Base-by-base conservation (phyloP, 2,888 invertebrate species). In the Dolichopus griseipennis region DNA sequence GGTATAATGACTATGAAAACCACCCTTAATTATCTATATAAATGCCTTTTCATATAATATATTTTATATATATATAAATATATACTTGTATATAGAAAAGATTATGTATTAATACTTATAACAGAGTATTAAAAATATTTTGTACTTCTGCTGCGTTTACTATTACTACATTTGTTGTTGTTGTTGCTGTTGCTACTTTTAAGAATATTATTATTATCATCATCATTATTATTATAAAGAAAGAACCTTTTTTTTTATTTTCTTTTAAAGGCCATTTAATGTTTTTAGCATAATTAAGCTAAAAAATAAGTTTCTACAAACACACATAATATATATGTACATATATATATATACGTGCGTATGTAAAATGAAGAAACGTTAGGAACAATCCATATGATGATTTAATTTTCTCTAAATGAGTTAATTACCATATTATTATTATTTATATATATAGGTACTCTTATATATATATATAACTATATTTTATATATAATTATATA, bases 1-100 rank as follows among this genome's bases (percentile, higher is more conserved):
- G 78, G 78, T 69, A 78, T 78, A 79, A 79, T 79, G 78, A 78
- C 78, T 77, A 79, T 79, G 79, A 79, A 79, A 79, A 79, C 78
- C 78, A 79, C 76, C 77, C 78, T 79, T 79, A 79, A 79, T 79
- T 79, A 79, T 79, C 27, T 63, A 62, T 52, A 63, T 63, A 61
- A 61, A 27, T 27, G 27, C 63, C 63, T 1, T 63, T 27, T 27
- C 1, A 27, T 9, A 22, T 8, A 62, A 27, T 9, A 63, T 63
- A 63, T 3, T 18, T 2, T 52, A 52, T 52, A 52, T 52, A 18
- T 18, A 52, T 52, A 52, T 52, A 52, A 18, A 52, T 52, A 7
- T 43, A 43, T 12, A 43, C n/a, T n/a, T n/a, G n/a, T n/a, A n/a
- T n/a, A n/a, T n/a, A n/a, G n/a, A n/a, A n/a, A 37, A 37, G 12